Conservation (phyloP, 2,113 vertebrate species). For the Cisticola juncidis region DNA sequence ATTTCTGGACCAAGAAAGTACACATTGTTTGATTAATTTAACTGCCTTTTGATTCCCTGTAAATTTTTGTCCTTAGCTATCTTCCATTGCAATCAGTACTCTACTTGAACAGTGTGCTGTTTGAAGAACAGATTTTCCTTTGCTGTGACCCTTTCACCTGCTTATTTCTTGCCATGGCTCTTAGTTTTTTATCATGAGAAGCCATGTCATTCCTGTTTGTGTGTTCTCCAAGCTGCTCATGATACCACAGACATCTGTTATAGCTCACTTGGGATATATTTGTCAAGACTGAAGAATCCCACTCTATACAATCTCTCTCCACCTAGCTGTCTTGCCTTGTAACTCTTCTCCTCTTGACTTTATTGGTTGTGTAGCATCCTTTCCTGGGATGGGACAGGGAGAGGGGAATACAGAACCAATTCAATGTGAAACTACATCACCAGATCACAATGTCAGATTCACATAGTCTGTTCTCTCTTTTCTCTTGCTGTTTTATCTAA, state of each 20-base stretch:
- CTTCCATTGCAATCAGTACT: background rate
- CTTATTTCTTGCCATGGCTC: background rate
- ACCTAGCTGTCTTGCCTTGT: background rate
- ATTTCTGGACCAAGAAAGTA: background rate
- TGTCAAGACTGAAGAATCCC: background rate
- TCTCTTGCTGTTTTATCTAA: background rate
- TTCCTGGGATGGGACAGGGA: background rate
- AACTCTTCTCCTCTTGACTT: background rate
- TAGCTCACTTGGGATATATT: background rate
- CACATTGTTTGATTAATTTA: background rate
- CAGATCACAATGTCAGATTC: background rate
- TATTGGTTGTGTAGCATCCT: background rate
- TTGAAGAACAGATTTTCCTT: background rate
- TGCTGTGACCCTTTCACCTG: background rate
- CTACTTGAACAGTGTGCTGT: background rate
- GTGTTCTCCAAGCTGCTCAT: background rate
- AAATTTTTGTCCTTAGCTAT: background rate
- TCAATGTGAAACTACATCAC: background rate
- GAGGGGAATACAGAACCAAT: background rate
- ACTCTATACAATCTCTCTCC: background rate
- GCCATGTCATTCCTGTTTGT: background rate
- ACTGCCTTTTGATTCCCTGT: background rate
- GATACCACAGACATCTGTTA: accelerated
- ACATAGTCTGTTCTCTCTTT: background rate
- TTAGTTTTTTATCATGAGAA: background rate